phyloP scores from a whole-genome alignment of 35 echinoderm and acorn worm genomes.

The Anneissia japonica region DNA sequence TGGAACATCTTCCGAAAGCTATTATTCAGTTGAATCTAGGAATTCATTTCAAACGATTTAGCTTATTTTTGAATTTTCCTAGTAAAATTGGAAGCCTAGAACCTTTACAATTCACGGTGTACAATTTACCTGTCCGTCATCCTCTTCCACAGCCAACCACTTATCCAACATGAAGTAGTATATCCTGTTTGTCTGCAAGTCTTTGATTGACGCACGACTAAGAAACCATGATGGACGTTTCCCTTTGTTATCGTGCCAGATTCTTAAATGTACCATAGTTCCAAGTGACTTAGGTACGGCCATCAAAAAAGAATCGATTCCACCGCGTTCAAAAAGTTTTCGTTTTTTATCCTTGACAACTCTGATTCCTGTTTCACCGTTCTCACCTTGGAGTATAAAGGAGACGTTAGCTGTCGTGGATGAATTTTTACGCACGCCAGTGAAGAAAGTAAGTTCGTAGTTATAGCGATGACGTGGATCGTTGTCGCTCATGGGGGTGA shows the following conservation, averaged over 20 bases:
- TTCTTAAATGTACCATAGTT: slow-evolving; percentile 51
- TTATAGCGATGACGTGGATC: slow-evolving; percentile 55
- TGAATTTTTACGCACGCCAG: slow-evolving; percentile 64
- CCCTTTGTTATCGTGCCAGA: slow-evolving; percentile 87
- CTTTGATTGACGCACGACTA: slow-evolving; percentile 65
- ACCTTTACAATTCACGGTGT: no score
- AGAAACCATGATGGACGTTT: slow-evolving; percentile 78
- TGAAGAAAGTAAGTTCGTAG: slow-evolving; percentile 89
- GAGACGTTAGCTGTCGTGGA: slow-evolving; percentile 77
- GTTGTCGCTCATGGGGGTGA: slow-evolving; percentile 79
- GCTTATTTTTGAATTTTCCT: no score
- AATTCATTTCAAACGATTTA: no score
- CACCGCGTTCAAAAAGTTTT: slow-evolving; percentile 70
- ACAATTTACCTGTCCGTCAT: slow-evolving; percentile 64
- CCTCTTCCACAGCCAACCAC: slow-evolving; percentile 98
- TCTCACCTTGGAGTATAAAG: slow-evolving; percentile 63
- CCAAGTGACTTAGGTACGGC: slow-evolving; percentile 41
- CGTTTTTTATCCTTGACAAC: slow-evolving; percentile 58
- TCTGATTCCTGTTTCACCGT: slow-evolving; percentile 50
- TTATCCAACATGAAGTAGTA: slow-evolving; percentile 84
- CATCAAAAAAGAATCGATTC: slow-evolving; percentile 79
- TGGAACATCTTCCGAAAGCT: no score
- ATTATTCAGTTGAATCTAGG: no score
- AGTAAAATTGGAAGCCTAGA: no score
- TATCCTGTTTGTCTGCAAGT: slow-evolving; percentile 53